Conservation (phyloP, 53 echinoderm and acorn worm species). For the Stichopus horrens region DNA sequence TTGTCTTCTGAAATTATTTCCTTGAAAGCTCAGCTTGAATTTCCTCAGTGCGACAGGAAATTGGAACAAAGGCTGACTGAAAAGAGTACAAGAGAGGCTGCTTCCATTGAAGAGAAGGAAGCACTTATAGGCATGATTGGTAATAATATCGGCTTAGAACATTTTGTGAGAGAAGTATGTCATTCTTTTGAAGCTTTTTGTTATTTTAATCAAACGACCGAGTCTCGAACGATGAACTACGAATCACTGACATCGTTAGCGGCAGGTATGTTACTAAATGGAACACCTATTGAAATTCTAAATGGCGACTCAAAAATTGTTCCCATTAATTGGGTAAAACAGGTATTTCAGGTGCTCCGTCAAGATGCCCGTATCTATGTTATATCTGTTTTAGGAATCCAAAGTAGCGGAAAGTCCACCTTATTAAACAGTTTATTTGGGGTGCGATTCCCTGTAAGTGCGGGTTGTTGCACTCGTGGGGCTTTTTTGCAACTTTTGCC, state of each 20-base stretch:
- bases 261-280: background rate
- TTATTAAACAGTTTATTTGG: constrained; percentile 26
- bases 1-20: background rate
- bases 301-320: constrained; percentile 6
- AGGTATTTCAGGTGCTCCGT: background rate
- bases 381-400: constrained; percentile 25
- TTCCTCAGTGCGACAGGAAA: background rate
- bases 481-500: constrained; percentile 17
- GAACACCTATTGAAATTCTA: background rate
- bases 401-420: constrained; percentile 32
- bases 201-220: background rate
- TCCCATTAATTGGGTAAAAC: background rate
- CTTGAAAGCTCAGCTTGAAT: background rate
- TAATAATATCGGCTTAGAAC: background rate
- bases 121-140: background rate
- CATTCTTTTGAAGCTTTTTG: background rate
- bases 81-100: background rate
- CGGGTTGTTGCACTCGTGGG: constrained; percentile 9
- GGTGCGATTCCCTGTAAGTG: background rate
- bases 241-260: background rate
- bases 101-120: background rate
- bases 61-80: background rate
- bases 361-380: background rate
- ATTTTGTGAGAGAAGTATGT: background rate
- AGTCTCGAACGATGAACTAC: background rate